Evolutionary conservation across 1,140 invertebrate genomes (phyloP), one percentile per base, ranked within the genome.

Genomic region (Aphelinus atriplicis): DNA sequence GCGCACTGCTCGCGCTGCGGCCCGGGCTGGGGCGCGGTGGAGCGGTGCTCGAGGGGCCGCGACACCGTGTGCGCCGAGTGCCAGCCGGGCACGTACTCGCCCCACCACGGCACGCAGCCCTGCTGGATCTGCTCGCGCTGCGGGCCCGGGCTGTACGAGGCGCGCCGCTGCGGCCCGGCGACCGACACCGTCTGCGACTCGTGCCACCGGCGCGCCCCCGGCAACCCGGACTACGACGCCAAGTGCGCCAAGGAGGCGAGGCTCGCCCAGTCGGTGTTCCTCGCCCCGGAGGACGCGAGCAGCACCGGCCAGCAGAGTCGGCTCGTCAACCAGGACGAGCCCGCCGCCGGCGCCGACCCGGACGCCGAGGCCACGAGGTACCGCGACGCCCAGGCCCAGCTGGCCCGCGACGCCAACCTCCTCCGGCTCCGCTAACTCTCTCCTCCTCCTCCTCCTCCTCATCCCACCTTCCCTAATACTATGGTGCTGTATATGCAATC

Each of bases 71-170:
- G 89, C 79, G 76, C 76, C 3, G 83, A 84, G 7, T 89, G 89
- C 74, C 70, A 75, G 0, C 67, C 77, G 1, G 88, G 87, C 43
- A 86, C 84, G 1, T 89, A 89, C 80, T 88, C 87, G 70, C 86
- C 86, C 1, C 89, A 89, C 73, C 86, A 88, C 80, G 85, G 83
- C 70, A 83, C 78, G 3, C 84, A 86, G 45, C 84, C 86, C 2
- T 90, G 89, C 62, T 89, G 86, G 85, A 85, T 87, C 55, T 90
- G 89, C 77, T 89, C 89, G 3, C 81, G 86, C 43, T 90, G 89
- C 70, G 88, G 89, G 0, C 83, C 83, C 4, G 88, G 88, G 2
- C 78, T 90, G 3, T 90, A 88, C 80, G 86, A 89, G 74, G 88
- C 88, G 0, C 88, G 89, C 74, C 78, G 84, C 3, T 90, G 89